These are phyloP conservation scores for Idaea straminata DNA, from an alignment of 2,888 invertebrate species.

Conservation along the genomic window DNA sequence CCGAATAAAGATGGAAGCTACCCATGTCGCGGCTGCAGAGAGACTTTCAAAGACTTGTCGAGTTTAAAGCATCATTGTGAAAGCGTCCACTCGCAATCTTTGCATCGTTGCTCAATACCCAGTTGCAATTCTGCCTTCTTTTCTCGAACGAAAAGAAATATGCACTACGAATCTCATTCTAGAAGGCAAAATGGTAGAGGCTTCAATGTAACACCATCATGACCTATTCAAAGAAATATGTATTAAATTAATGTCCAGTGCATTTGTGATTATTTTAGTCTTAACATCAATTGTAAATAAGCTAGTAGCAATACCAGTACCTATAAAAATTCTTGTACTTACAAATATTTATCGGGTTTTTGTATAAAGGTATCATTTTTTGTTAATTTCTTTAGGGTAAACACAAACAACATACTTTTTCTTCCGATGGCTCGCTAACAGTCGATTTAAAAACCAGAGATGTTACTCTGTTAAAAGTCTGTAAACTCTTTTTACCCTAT, in stretches of 20 bases:
- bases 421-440: too few relatives aligned
- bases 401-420: too few relatives aligned
- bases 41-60: slow-evolving; percentile 81
- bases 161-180: slow-evolving; percentile 85
- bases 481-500: too few relatives aligned
- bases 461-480: too few relatives aligned
- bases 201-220: slow-evolving; percentile 53
- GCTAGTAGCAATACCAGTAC: slow-evolving; percentile 44
- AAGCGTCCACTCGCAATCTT: slow-evolving; percentile 82
- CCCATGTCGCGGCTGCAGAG: slow-evolving; percentile 85
- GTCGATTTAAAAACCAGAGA: too few relatives aligned
- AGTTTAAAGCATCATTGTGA: slow-evolving; percentile 87
- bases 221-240: slow-evolving; percentile 44
- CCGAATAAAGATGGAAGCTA: slow-evolving; percentile 84
- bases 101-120: slow-evolving; percentile 87
- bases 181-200: slow-evolving; percentile 61
- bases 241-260: slow-evolving; percentile 42
- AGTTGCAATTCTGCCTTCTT: slow-evolving; percentile 90
- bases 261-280: slow-evolving; percentile 70
- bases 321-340: slow-evolving; percentile 45
- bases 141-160: slow-evolving; percentile 87
- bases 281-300: slow-evolving; percentile 57
- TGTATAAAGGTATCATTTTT: neutral
- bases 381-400: too few relatives aligned
- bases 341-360: neutral